Conservation (phyloP, 2,797 vertebrate genomes). For the Lagodon rhomboides region DNA sequence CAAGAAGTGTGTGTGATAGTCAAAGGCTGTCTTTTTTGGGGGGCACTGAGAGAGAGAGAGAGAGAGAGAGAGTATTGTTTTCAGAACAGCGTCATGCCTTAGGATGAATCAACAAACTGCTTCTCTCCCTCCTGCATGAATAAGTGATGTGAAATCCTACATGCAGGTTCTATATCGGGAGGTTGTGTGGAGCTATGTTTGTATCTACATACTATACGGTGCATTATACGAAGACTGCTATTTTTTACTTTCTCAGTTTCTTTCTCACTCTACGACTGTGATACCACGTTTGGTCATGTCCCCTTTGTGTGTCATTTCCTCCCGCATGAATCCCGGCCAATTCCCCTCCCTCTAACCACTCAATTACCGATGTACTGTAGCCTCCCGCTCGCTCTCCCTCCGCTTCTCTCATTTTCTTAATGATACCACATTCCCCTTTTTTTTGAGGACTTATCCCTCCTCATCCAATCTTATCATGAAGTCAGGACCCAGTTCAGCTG, state of each 20-base stretch:
- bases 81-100: constrained; percentile 18
- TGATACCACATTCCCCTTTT: constrained; percentile 38
- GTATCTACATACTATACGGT: constrained; percentile 2
- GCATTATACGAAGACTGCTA: constrained; percentile 37
- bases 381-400: constrained; percentile 36
- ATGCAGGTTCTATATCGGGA: constrained; percentile 45
- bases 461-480: constrained; percentile 39
- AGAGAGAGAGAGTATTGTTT: constrained; percentile 6
- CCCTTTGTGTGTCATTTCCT: constrained; percentile 57
- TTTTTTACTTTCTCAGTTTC: background rate
- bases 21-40: constrained; percentile 38
- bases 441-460: constrained; percentile 46
- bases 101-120: constrained; percentile 52
- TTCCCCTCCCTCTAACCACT: constrained; percentile 56
- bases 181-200: constrained; percentile 19
- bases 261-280: background rate
- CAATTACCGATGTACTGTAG: constrained; percentile 65
- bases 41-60: too few relatives aligned
- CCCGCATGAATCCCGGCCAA: constrained; percentile 39
- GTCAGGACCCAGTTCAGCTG: too few relatives aligned
- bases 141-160: constrained; percentile 55
- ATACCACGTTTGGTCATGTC: constrained; percentile 35
- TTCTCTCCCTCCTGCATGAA: constrained; percentile 58
- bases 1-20: constrained; percentile 67
- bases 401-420: constrained; percentile 56